Base-by-base conservation (phyloP, 2,113 vertebrate genomes). In the Halichoerus grypus region DNA sequence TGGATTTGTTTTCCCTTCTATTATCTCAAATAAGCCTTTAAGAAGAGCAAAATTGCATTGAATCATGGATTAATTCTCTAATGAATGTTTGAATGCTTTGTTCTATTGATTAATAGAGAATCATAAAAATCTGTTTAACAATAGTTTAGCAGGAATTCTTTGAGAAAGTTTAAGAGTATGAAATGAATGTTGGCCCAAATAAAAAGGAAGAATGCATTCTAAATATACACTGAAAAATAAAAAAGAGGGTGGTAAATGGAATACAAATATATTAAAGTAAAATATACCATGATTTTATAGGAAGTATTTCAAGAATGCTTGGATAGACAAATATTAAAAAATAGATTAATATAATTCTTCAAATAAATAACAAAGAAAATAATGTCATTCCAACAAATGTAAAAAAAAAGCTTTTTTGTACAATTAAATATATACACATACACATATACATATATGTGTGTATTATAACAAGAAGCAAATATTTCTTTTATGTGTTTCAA, bases 1-100 rank as follows among this genome's bases (percentile, higher is more conserved):
- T 81, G 28, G 26, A 86, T 90, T 86, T 93, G 12, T 36, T 91
- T 95, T 81, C 65, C 65, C 72, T 90, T 95, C 26, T 59, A 65
- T 86, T 57, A 80, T 39, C 42, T 86, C n/a, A 67, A 90, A 59
- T 28, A 19, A 93, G 36, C 12, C 84, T 93, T 77, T 49, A 57
- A 39, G 92, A 86, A 71, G 24, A 85, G 28, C 28, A 72, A 90
- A 67, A 80, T 7, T 85, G 24, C 24, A 74, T 24, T 39, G 36
- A 86, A 59, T 42, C 49, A 67, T 76, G 39, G 86, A 42, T 86
- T 93, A 85, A 31, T 53, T 85, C 61, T 80, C 65, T 65, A 86
- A 53, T 49, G 67, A 95, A 86, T 81, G 39, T 51, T 63, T 74
- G 55, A 67, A 51, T 63, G 19, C 33, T 81, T 49, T 81, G 36